Conservation (phyloP, 2,113 vertebrate species). For the Lagopus muta region DNA sequence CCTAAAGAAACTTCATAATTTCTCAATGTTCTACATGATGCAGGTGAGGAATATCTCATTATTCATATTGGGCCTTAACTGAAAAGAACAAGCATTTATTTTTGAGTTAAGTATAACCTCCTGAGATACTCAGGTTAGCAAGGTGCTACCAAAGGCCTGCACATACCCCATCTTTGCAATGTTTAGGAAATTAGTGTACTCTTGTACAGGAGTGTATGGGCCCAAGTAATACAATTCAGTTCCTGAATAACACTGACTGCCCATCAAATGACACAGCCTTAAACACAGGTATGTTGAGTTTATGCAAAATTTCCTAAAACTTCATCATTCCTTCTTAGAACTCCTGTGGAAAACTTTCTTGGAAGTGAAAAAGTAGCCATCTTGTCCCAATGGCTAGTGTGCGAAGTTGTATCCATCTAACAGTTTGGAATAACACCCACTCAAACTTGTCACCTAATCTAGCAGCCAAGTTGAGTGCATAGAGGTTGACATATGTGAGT, state of each 20-base stretch:
- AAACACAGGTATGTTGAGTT: neutral
- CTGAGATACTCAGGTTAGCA: neutral
- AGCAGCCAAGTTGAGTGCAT: neutral
- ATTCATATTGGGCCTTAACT: neutral
- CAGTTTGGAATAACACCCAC: neutral
- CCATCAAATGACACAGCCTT: neutral
- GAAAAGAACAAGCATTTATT: neutral
- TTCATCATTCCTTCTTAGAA: neutral
- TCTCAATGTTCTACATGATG: neutral
- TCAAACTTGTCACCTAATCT: neutral
- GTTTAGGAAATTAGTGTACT: neutral
- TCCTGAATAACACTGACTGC: neutral
- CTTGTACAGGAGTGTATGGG: neutral
- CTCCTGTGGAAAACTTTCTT: neutral
- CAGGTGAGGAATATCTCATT: neutral
- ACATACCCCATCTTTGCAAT: neutral
- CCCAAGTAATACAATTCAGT: neutral
- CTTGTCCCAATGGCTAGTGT: neutral
- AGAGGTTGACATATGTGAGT: constrained; percentile 25
- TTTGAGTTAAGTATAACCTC: neutral
- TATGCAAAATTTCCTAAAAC: neutral
- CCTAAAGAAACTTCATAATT: neutral
- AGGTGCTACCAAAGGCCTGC: neutral
- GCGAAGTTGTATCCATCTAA: neutral
- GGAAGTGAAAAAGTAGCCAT: neutral